Evolutionary conservation across 2,113 vertebrate genomes (phyloP).

Genomic region (Mus pahari): DNA sequence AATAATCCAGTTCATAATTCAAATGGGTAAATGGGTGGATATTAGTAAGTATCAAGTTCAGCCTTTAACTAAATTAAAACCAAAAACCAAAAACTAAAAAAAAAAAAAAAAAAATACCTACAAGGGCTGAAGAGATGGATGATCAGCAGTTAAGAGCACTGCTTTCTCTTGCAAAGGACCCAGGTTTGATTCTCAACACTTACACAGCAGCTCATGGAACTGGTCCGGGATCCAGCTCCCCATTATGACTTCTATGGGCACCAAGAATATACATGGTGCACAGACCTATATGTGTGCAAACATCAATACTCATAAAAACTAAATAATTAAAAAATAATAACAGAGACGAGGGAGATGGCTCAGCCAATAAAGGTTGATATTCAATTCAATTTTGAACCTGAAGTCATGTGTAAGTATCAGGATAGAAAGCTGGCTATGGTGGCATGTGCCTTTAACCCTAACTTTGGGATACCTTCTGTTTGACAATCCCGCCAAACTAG

Average conservation of each 20-base stretch:
- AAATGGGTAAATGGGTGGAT: slow-evolving; percentile 5
- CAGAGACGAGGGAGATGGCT: neutral
- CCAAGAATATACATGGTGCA: neutral
- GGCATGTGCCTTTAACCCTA: neutral
- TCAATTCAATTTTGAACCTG: neutral
- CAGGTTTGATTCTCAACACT: neutral
- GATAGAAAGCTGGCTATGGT: neutral
- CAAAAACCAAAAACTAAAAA: neutral
- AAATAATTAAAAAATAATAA: neutral
- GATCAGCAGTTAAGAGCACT: neutral
- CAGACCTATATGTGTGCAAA: neutral
- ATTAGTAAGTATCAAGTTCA: neutral
- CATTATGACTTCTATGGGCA: neutral
- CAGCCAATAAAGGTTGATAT: neutral
- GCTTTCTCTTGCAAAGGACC: neutral
- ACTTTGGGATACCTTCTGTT: neutral
- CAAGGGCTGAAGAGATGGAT: neutral
- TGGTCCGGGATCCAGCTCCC: too few relatives aligned
- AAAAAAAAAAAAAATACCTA: too few relatives aligned
- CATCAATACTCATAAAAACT: neutral
- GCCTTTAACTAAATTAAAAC: neutral
- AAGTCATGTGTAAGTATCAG: neutral
- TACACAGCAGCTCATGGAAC: neutral
- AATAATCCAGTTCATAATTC: neutral
- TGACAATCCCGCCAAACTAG: too few relatives aligned